Percentiles rank a stretch among this genome's conserved stretches.
phyloP scores from a whole-genome alignment of 2,797 vertebrate species.

The Myotis myotis region DNA sequence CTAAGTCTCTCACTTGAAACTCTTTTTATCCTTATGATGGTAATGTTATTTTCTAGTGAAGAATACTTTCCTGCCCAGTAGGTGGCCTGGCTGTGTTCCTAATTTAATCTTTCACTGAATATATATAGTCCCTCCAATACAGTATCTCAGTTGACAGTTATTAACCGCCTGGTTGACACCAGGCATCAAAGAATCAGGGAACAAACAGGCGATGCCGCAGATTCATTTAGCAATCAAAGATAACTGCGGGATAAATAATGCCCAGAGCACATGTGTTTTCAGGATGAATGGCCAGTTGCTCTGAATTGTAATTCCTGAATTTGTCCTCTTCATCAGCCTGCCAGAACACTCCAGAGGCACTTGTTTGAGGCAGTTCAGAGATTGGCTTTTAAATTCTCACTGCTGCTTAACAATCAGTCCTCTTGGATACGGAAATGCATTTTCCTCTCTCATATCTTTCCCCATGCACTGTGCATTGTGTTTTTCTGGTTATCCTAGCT shows the following conservation, averaged over 20 bases:
- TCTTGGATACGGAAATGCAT: not conserved
- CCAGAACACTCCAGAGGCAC: constrained; percentile 44
- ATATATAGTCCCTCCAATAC: constrained; percentile 75
- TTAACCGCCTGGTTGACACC: constrained; percentile 77
- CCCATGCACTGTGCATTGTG: not conserved
- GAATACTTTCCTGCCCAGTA: constrained; percentile 65
- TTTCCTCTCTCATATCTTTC: not conserved
- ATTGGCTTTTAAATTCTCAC: constrained; percentile 51
- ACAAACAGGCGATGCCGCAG: constrained; percentile 64
- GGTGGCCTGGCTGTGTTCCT: constrained; percentile 61
- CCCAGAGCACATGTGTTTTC: constrained; percentile 66
- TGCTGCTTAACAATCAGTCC: not conserved
- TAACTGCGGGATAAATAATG: constrained; percentile 76
- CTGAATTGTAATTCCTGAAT: constrained; percentile 50
- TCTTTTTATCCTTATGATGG: constrained; percentile 66
- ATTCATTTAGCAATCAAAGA: constrained; percentile 76
- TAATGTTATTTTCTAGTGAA: constrained; percentile 74
- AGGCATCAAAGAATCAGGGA: constrained; percentile 70
- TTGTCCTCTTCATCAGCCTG: constrained; percentile 40
- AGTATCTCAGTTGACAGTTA: constrained; percentile 79
- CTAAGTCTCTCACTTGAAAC: constrained; percentile 64
- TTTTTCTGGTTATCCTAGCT: not conserved
- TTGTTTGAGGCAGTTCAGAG: not conserved
- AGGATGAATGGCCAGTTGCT: constrained; percentile 67
- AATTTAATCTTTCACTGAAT: constrained; percentile 82